Evolutionary conservation across 1,140 invertebrate genomes (phyloP).

Genomic region (Lepidurus arcticus): DNA sequence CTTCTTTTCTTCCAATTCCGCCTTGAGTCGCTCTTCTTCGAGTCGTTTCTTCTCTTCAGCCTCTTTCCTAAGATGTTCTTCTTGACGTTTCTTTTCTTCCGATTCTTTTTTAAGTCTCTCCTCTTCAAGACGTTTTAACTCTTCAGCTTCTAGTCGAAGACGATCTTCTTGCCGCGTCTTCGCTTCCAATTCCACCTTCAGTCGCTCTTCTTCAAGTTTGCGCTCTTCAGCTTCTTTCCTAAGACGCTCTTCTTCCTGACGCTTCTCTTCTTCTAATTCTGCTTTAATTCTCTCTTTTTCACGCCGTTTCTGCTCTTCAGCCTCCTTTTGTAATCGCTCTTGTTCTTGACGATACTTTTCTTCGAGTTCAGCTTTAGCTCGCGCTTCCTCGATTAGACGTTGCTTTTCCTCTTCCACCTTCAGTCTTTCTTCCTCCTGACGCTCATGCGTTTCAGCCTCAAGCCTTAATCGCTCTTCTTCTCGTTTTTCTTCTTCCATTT

Average conservation of each 20-base stretch:
- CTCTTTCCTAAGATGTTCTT: slow-evolving; percentile 36
- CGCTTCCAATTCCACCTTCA: slow-evolving; percentile 38
- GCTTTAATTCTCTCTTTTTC: slow-evolving; percentile 39
- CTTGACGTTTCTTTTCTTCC: slow-evolving; percentile 36
- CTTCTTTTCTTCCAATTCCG: slow-evolving; percentile 37
- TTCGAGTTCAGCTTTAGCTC: slow-evolving; percentile 35
- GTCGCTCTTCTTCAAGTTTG: slow-evolving; percentile 37
- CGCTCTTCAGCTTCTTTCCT: slow-evolving; percentile 37
- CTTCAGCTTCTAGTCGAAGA: background rate
- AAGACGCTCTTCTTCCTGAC: slow-evolving; percentile 34
- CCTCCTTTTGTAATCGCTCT: slow-evolving; percentile 25
- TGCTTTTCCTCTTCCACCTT: background rate
- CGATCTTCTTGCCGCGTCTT: slow-evolving; percentile 29
- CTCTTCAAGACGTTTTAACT: slow-evolving; percentile 27
- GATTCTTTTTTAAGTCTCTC: slow-evolving; percentile 38
- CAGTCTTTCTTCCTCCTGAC: background rate
- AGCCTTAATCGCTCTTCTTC: background rate
- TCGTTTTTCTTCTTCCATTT: slow-evolving; percentile 25
- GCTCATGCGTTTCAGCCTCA: background rate
- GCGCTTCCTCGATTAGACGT: slow-evolving; percentile 31
- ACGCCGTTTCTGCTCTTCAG: slow-evolving; percentile 31
- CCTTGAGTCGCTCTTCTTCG: slow-evolving; percentile 36
- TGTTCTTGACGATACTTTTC: slow-evolving; percentile 36
- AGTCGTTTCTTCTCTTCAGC: slow-evolving; percentile 38
- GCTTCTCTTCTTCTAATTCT: slow-evolving; percentile 33